phyloP scores from a whole-genome alignment of 2,113 vertebrate species.

The Trematocara unimaculatum region DNA sequence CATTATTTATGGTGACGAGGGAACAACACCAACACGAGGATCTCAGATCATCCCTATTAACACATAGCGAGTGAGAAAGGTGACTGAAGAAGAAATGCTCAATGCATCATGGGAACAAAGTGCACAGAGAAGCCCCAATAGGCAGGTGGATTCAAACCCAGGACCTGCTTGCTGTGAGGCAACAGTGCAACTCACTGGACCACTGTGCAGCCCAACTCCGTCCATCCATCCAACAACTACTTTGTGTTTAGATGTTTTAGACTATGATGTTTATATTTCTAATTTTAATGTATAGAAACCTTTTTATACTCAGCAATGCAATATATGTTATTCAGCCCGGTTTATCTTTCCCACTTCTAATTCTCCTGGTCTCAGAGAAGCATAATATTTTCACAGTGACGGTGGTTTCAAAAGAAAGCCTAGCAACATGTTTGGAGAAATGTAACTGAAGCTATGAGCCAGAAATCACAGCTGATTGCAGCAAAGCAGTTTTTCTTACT shows the following conservation, averaged over 20 bases:
- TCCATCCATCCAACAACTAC: background rate
- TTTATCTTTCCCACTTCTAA: background rate
- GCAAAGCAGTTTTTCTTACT: slow-evolving; percentile 11
- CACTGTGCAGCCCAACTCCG: background rate
- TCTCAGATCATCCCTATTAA: background rate
- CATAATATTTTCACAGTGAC: background rate
- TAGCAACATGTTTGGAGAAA: background rate
- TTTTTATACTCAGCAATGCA: background rate
- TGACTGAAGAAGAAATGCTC: background rate
- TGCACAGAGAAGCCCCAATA: background rate
- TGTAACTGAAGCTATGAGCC: background rate
- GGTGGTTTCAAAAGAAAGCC: background rate
- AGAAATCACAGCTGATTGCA: slow-evolving; percentile 1
- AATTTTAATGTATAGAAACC: background rate
- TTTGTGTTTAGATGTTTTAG: background rate
- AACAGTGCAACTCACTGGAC: background rate
- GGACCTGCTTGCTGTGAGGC: background rate
- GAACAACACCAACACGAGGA: no score
- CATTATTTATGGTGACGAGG: no score
- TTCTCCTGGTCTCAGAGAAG: background rate
- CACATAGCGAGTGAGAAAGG: background rate
- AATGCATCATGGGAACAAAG: background rate
- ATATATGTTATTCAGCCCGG: background rate
- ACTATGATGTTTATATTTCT: background rate
- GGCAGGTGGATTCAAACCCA: background rate